Evolutionary conservation across 2,797 vertebrate species (phyloP).

Genomic region (Acipenser transmontanus): DNA sequence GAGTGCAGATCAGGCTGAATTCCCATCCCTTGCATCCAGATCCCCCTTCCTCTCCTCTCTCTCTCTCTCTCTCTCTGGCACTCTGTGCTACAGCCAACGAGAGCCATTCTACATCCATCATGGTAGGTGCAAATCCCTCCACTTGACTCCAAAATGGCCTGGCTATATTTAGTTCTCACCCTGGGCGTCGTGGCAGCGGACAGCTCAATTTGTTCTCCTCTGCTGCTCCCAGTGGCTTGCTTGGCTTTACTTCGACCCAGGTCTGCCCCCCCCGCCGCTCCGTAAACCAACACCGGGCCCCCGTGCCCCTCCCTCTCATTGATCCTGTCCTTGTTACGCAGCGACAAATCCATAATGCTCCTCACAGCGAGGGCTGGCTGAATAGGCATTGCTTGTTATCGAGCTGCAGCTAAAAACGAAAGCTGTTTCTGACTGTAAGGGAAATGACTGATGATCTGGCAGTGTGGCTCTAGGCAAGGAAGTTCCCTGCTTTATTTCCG

Average conservation of each 20-base stretch:
- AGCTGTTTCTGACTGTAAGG: background rate
- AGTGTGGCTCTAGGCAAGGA: background rate
- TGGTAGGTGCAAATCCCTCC: background rate
- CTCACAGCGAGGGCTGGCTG: background rate
- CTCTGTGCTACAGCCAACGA: no score
- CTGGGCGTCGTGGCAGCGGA: background rate
- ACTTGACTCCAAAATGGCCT: background rate
- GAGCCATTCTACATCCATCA: background rate
- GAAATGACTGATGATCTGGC: background rate
- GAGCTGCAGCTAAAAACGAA: background rate
- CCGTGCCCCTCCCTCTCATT: background rate
- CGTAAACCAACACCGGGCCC: background rate
- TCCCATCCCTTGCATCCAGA: no score
- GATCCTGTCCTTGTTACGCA: background rate
- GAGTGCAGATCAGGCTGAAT: no score
- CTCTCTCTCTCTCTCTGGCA: no score
- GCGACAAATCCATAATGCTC: background rate
- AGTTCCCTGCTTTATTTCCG: no score
- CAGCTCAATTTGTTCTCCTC: background rate
- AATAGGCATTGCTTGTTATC: background rate
- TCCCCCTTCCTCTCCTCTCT: no score
- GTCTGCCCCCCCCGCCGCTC: no score
- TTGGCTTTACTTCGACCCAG: background rate
- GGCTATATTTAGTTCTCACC: background rate
- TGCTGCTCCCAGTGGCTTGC: background rate